A percentile compares a stretch with the other conserved stretches of the same genome.
These are phyloP conservation scores for Galaxias olidus DNA, from an alignment of 2,797 vertebrate genomes.

Conservation along the genomic window DNA sequence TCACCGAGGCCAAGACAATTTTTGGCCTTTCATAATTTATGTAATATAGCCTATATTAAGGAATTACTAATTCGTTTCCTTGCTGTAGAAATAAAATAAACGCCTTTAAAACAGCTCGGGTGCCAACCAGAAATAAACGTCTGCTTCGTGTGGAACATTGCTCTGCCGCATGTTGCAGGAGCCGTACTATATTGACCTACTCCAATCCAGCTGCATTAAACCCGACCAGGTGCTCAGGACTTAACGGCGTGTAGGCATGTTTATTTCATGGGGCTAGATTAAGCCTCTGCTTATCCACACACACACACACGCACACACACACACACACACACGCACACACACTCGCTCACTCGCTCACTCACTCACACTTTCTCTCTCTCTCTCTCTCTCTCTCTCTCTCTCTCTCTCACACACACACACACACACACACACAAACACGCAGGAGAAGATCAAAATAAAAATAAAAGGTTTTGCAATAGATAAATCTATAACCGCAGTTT, in stretches of 20 bases:
- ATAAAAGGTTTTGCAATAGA: no score
- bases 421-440: background rate
- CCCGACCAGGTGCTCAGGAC: constrained; percentile 32
- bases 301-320: constrained; percentile 8
- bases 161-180: constrained; percentile 20
- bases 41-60: no score
- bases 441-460: background rate
- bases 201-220: constrained; percentile 33
- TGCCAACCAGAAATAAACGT: constrained; percentile 6
- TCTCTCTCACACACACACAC: constrained; percentile 3
- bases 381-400: no score
- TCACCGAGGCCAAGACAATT: no score
- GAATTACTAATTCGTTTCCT: no score
- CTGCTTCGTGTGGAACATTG: background rate
- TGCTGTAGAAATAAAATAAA: no score
- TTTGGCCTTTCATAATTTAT: no score
- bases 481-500: no score
- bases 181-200: constrained; percentile 25
- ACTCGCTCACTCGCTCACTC: background rate
- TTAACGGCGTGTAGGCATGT: constrained; percentile 51
- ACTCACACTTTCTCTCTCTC: no score
- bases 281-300: constrained; percentile 32
- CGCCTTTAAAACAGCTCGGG: no score
- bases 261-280: constrained; percentile 46
- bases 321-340: background rate